Conservation (phyloP, 2,797 vertebrate species). For the Yasuhikotakia modesta region DNA sequence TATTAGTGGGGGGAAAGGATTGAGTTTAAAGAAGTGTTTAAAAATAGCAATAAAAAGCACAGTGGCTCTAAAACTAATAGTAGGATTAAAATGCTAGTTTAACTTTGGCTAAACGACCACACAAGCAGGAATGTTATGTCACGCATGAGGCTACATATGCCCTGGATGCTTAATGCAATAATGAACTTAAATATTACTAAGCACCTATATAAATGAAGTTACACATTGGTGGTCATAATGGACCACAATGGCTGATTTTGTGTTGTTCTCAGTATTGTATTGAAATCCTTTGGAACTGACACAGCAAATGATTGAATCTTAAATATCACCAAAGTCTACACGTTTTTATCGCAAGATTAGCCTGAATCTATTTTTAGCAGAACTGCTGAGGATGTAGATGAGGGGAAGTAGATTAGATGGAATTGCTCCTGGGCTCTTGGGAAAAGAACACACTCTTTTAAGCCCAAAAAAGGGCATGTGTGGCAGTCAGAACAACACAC, state of each 20-base stretch:
- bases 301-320: constrained; percentile 20
- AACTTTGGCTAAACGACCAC: constrained; percentile 21
- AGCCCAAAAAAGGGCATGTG: constrained; percentile 59
- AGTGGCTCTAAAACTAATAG: constrained; percentile 13
- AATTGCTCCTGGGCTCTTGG: constrained; percentile 53
- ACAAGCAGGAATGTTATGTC: constrained; percentile 35
- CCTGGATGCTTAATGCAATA: neutral
- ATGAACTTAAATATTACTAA: neutral
- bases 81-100: constrained; percentile 46
- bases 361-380: constrained; percentile 53
- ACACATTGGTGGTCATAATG: neutral
- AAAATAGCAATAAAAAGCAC: constrained; percentile 40
- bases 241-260: constrained; percentile 5
- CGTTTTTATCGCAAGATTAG: constrained; percentile 53
- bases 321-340: constrained; percentile 41
- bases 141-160: neutral
- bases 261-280: neutral
- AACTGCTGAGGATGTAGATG: constrained; percentile 51
- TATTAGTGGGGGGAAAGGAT: constrained; percentile 27
- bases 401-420: constrained; percentile 57
- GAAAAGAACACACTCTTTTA: constrained; percentile 54
- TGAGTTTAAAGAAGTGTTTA: constrained; percentile 16
- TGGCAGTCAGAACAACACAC: constrained; percentile 43
- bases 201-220: neutral
- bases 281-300: constrained; percentile 25